Evolutionary conservation across 2,797 vertebrate species (phyloP).

Genomic region (Ficedula albicollis): DNA sequence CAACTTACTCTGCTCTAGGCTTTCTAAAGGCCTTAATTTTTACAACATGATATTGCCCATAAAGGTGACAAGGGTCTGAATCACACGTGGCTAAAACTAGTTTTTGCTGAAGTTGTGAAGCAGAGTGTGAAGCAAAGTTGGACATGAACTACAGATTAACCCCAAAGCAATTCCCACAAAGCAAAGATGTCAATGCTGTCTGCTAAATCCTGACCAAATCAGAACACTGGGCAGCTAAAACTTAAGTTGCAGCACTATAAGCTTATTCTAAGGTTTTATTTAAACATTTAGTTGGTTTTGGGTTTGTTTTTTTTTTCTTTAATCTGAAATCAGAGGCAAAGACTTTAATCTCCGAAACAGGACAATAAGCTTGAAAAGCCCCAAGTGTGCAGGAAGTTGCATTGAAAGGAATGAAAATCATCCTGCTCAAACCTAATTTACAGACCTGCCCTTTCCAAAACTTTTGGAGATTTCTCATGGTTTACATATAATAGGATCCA

Average conservation of each 20-base stretch:
- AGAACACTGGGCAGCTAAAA: neutral
- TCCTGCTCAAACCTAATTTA: neutral
- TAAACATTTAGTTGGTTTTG: neutral
- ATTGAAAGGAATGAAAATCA: accelerated
- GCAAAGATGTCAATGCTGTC: neutral
- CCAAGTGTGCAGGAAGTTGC: neutral
- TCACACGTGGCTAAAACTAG: neutral
- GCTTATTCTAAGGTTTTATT: neutral
- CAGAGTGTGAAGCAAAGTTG: neutral
- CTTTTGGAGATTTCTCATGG: neutral
- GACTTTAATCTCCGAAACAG: neutral
- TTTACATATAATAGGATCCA: neutral
- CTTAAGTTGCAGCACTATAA: neutral
- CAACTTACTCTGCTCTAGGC: neutral
- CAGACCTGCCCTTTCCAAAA: neutral
- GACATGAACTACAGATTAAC: neutral
- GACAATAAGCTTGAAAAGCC: neutral
- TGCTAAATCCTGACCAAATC: neutral
- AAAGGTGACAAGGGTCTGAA: neutral
- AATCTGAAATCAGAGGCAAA: neutral
- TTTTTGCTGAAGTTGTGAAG: neutral
- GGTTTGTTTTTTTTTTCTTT: neutral
- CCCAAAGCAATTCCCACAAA: neutral
- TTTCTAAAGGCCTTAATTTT: neutral
- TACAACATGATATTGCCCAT: neutral